A percentile compares a stretch with the other conserved stretches of the same genome.
phyloP scores from a whole-genome alignment of 2,888 invertebrate species.

The Pheosia gnoma region DNA sequence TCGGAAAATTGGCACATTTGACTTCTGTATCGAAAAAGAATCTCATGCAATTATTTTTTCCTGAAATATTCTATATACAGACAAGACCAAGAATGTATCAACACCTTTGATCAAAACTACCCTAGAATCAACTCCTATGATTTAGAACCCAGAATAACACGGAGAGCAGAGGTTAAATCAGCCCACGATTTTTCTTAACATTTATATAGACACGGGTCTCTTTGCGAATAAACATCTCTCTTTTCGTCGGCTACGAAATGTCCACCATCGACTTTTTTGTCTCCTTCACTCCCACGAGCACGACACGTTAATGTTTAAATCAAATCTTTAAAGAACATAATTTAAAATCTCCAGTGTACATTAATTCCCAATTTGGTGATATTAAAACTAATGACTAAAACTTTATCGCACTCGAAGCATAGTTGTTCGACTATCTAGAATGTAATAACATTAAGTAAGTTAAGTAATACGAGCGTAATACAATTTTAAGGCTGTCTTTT shows the following conservation, averaged over 20 bases:
- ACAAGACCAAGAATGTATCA: no score
- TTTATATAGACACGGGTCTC: slow-evolving; percentile 34
- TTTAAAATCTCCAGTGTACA: slow-evolving; percentile 27
- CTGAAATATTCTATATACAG: no score
- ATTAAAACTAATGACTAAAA: slow-evolving; percentile 34
- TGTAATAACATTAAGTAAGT: slow-evolving; percentile 2
- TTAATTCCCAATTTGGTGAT: slow-evolving; percentile 31
- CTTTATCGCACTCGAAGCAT: slow-evolving; percentile 26
- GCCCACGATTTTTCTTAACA: slow-evolving; percentile 35
- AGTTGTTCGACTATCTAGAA: neutral
- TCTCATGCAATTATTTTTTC: no score
- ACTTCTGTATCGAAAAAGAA: no score
- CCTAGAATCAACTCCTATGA: slow-evolving; percentile 22
- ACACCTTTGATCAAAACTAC: slow-evolving; percentile 2
- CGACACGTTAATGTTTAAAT: slow-evolving; percentile 37
- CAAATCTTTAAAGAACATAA: slow-evolving; percentile 30
- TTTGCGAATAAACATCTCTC: slow-evolving; percentile 36
- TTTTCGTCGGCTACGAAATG: slow-evolving; percentile 24
- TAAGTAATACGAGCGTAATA: slow-evolving; percentile 2
- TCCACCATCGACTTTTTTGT: slow-evolving; percentile 32
- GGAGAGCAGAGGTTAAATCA: slow-evolving; percentile 19
- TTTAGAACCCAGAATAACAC: no score
- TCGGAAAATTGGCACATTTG: no score
- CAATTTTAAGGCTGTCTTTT: neutral
- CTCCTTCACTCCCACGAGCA: slow-evolving; percentile 19